Conservation (phyloP, 2,113 vertebrate genomes). For the Chascanopsetta lugubris region DNA sequence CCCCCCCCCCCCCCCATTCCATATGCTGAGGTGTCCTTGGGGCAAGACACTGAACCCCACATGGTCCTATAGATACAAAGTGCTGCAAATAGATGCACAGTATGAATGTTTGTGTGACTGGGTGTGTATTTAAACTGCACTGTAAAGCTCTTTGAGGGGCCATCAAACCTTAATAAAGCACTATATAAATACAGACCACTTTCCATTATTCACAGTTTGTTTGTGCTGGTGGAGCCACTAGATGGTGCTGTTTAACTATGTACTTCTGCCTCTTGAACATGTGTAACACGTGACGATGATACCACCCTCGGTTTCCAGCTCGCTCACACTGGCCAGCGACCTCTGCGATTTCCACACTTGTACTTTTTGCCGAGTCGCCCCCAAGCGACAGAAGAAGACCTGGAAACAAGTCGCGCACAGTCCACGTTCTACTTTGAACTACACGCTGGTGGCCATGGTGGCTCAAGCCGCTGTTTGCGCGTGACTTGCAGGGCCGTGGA, state of each 20-base stretch:
- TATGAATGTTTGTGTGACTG: too few species aligned
- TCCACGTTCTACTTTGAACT: conserved; percentile 6
- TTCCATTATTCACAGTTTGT: neutral
- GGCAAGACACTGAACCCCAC: neutral
- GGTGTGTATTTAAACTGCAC: neutral
- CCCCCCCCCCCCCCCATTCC: neutral
- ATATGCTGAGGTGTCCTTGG: neutral
- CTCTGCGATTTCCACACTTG: neutral
- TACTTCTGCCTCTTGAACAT: neutral
- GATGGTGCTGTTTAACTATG: conserved; percentile 67
- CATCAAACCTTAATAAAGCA: too few species aligned
- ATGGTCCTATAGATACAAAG: neutral
- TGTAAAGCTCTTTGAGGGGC: too few species aligned
- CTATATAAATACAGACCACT: neutral
- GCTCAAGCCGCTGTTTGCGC: conserved; percentile 42
- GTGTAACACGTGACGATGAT: neutral
- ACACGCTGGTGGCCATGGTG: neutral
- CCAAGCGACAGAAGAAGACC: neutral
- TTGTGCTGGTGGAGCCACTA: conserved; percentile 45
- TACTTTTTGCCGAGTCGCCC: neutral
- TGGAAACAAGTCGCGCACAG: neutral
- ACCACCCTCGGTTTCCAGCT: neutral
- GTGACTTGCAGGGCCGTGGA: conserved; percentile 39
- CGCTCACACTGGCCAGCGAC: neutral
- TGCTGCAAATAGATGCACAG: too few species aligned